Evolutionary conservation across 2,113 vertebrate genomes (phyloP), one percentile per base, ranked within the genome.

Genomic region (Tor tambroides): DNA sequence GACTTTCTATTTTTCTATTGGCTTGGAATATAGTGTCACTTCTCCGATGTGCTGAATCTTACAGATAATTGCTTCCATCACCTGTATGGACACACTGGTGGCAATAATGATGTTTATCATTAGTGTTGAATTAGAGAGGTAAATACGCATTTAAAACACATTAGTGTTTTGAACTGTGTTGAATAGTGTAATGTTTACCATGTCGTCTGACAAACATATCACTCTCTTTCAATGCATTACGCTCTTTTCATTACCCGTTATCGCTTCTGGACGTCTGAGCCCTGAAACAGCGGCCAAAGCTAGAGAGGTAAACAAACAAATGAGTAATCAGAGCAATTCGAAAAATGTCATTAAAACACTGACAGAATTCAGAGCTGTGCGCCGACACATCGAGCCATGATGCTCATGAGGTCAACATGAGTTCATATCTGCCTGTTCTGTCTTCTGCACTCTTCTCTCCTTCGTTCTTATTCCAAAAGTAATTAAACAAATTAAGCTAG

Each of bases 21-120:
- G 7, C 56, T 71, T 35, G 54, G 17, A 79, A 61, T 26, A 54
- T 56, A n/a, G 67, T 1, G 26, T 46, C 35, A 59, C 59, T 71
- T n/a, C 76, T 84, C 38, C 23, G 54, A 30, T 46, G 35, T 86
- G 30, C 83, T 83, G 76, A 84, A 74, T 85, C 86, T 87, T 87
- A 82, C 11, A 46, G 59, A 38, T 87, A 71, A 89, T 78, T 86
- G 83, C 82, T 65, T 63, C 72, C 83, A 85, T 87, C 87, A 88
- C 86, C 86, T 86, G 84, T 76, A 83, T 80, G 41, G 51, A 78
- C 78, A 23, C 43, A 30, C 63, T 67, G 63, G 85, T 85, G 83
- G 72, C 82, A 35, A 75, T 85, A 89, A 89, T 78, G 88, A 89
- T 88, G 89, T 89, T 89, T 86, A 88, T 86, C 89, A 89, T 87